Conservation (phyloP, 2,113 vertebrate genomes). For the Sigmodon hispidus region DNA sequence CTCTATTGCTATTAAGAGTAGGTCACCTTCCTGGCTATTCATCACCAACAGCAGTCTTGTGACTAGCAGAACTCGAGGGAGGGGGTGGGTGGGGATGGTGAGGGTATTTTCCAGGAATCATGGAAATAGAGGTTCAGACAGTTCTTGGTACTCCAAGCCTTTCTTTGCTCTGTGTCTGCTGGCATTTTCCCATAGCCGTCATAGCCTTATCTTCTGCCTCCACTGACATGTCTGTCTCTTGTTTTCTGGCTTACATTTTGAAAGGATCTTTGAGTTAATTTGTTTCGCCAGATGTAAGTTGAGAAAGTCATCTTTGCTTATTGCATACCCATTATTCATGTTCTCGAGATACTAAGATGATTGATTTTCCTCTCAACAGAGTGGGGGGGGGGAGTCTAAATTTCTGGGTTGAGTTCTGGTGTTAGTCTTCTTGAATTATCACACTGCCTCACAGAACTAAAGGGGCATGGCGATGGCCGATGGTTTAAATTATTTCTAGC, state of each 20-base stretch:
- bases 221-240: background rate
- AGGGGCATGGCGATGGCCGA: background rate
- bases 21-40: background rate
- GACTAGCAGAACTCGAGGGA: background rate
- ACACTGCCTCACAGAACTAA: background rate
- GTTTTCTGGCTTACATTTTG: background rate
- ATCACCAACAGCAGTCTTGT: background rate
- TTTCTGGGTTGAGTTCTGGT: background rate
- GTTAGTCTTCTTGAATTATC: constrained; percentile 33
- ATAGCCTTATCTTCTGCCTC: background rate
- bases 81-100: accelerated
- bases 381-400: background rate
- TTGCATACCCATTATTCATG: background rate
- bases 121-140: background rate
- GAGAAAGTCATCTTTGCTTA: background rate
- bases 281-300: background rate
- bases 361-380: constrained; percentile 1
- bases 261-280: background rate
- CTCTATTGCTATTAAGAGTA: background rate
- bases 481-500: constrained; percentile 61
- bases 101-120: background rate
- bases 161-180: background rate
- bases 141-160: background rate
- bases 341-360: background rate
- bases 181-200: background rate